Evolutionary conservation across 1,140 invertebrate species (phyloP), one percentile per base, ranked within the genome.

Genomic region (Wasmannia auropunctata): DNA sequence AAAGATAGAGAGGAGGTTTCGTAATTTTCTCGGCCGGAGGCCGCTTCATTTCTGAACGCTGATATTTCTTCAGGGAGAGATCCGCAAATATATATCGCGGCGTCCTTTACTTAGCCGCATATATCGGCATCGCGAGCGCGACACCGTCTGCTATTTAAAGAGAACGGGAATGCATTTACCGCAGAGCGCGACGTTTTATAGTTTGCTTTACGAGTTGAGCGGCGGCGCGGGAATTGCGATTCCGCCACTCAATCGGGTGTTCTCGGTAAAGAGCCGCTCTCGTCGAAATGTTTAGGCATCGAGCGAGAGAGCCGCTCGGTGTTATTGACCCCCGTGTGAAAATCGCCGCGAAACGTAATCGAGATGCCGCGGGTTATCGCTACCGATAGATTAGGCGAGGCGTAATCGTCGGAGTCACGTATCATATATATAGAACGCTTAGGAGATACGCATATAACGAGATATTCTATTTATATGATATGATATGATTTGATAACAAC

Each of bases 151-250:
- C 79, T 87, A 85, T 87, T 86, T 87, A 54, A 79, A 86, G 86
- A 86, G 83, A 87, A 87, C 65, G 86, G 63, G 86, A 87, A 87
- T 86, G 83, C 83, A 63, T 79, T 72, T 74, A 56, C 46, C 72
- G 65, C 70, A 22, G 31, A 74, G 43, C 85, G n/a, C 37, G 62
- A 34, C 43, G 58, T 46, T 72, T 88, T 72, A 58, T 65, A 67
- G 70, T 85, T 85, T 46, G 46, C 63, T 65, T 88, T 87, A 67
- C 79, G 63, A 87, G 79, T 14, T 16, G 54, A 67, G 34, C 40
- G 40, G n/a, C 34, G 8, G 31, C 16, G 31, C 60, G 72, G 58
- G 56, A 87, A 88, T 87, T 83, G 80, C 56, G 31, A 80, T 49
- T 60, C 74, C 28, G 74, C 69, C 54, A 28, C 49, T 85, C 74